phyloP scores from a whole-genome alignment of 1,140 invertebrate genomes.

The Procambarus virginalis region DNA sequence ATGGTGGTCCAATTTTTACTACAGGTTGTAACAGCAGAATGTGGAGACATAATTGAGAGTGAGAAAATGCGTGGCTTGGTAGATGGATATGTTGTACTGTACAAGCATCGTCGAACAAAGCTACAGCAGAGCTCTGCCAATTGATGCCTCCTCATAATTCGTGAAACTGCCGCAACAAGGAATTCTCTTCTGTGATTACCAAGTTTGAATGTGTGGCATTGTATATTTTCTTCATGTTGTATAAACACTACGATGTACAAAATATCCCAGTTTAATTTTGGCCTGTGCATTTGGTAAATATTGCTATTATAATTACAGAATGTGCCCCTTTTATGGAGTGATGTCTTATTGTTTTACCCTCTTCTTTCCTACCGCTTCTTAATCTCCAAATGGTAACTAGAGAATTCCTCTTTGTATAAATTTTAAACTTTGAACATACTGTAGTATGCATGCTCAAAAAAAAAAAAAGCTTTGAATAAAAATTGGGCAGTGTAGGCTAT shows the following conservation, averaged over 20 bases:
- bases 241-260: not conserved
- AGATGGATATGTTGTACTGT: constrained; percentile 50
- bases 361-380: too few species aligned
- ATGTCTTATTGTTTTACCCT: too few species aligned
- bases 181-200: not conserved
- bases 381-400: too few species aligned
- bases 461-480: too few species aligned
- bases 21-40: constrained; percentile 58
- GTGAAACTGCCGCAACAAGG: not conserved
- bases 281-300: too few species aligned
- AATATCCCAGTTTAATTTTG: not conserved
- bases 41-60: constrained; percentile 53
- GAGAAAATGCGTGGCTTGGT: constrained; percentile 57
- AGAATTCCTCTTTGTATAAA: too few species aligned
- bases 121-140: not conserved
- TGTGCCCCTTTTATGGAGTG: too few species aligned
- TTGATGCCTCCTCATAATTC: not conserved
- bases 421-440: too few species aligned
- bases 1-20: not conserved
- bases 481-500: too few species aligned
- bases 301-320: too few species aligned
- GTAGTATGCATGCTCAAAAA: too few species aligned
- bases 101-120: constrained; percentile 43
- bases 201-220: not conserved
- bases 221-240: not conserved